Evolutionary conservation across 2,113 vertebrate species (phyloP).

Genomic region (Turdus rufiventris): DNA sequence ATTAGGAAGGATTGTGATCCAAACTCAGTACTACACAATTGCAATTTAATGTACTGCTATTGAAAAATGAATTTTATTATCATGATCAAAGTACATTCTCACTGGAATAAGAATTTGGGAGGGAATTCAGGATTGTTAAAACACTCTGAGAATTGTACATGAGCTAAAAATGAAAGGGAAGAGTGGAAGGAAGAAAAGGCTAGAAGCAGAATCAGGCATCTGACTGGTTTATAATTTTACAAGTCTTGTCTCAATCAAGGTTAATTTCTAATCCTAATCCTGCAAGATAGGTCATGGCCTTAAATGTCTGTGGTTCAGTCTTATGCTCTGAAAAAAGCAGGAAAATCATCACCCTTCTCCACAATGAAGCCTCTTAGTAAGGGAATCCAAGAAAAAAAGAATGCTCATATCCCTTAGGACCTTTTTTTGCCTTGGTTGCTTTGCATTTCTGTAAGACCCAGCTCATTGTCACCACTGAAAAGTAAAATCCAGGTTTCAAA

Average conservation of each 20-base stretch:
- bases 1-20: not conserved
- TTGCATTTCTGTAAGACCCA: not conserved
- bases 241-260: not conserved
- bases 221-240: not conserved
- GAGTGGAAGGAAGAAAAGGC: not conserved
- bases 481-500: not conserved
- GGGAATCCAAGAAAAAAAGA: not conserved
- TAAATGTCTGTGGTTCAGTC: not conserved
- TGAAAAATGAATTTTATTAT: not conserved
- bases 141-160: not conserved
- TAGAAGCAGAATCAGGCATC: not conserved
- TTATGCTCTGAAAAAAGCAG: not conserved
- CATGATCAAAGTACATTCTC: not conserved
- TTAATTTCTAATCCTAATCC: not conserved
- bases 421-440: not conserved
- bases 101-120: not conserved
- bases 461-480: not conserved
- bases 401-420: not conserved
- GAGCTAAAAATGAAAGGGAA: not conserved
- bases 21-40: not conserved
- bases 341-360: not conserved
- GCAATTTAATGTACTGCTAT: not conserved
- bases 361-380: not conserved
- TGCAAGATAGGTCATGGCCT: not conserved
- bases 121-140: not conserved